Evolutionary conservation across 2,113 vertebrate species (phyloP), one percentile per base, ranked within the genome.

Genomic region (Pterocles burchelli): DNA sequence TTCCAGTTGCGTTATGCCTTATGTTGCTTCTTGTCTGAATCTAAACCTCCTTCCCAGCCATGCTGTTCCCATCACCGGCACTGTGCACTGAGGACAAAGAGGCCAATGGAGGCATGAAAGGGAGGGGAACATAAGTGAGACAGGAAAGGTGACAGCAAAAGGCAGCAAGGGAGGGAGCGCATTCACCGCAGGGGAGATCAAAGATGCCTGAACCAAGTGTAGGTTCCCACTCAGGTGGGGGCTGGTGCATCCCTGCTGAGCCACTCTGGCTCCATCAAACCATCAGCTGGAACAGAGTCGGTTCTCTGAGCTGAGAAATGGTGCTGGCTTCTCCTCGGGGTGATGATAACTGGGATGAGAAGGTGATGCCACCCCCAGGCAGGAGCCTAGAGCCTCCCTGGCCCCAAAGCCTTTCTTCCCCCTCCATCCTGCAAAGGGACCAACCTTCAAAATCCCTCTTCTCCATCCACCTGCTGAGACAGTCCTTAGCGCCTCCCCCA

Each of bases 161-260:
- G 19, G 13, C 36, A 83, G 31, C 0, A 2, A 58, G 10, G n/a
- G 14, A 65, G 17, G 22, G 14, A 74, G 22, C 0, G 1, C 3
- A 3, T 28, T 38, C 9, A 1, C 14, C 11, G 21, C 33, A 59
- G 11, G 3, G 12, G 7, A 24, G 13, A 52, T 28, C 36, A 52
- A 90, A 66, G 57, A n/a, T 11, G 17, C 21, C 1, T 1, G 13
- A 66, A 70, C 9, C 12, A 38, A 74, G 34, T 0, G 0, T 28
- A 52, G 17, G 33, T 26, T 72, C 31, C 29, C 26, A 52, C 2
- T 8, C 3, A 13, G 2, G 7, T 46, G 0, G 0, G 11, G 7
- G 2, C 52, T 72, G n/a, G 17, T 0, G 1, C 17, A 22, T 29
- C 73, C 48, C 49, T 17, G 29, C 28, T 36, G 66, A 92, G 19